Evolutionary conservation across 1,140 invertebrate genomes (phyloP).

Genomic region (Caenorhabditis inopinata): DNA sequence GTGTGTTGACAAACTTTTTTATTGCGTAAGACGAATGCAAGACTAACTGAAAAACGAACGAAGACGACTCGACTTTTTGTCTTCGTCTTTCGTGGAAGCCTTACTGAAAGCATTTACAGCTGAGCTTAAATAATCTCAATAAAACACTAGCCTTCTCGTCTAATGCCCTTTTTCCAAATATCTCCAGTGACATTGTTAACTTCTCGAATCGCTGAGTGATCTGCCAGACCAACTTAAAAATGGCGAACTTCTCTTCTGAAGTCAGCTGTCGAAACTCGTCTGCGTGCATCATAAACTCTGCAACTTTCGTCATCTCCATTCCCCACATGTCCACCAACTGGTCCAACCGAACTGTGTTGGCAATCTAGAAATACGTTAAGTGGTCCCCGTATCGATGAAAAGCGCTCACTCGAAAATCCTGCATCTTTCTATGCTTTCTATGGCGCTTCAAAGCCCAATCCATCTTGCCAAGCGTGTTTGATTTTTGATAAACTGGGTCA

Average conservation of each 20-base stretch:
- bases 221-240: conserved; percentile 15
- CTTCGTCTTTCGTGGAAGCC: too few species aligned
- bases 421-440: conserved; percentile 4
- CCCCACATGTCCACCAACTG: conserved; percentile 24
- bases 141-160: neutral
- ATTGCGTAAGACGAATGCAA: too few species aligned
- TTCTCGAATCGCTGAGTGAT: conserved; percentile 6
- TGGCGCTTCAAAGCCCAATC: conserved; percentile 24
- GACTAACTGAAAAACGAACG: too few species aligned
- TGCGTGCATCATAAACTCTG: neutral
- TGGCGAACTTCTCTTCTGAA: conserved; percentile 6
- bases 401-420: neutral
- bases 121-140: too few species aligned
- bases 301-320: neutral
- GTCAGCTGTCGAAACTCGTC: neutral
- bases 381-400: neutral
- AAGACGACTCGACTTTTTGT: too few species aligned
- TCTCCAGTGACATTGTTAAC: conserved; percentile 12
- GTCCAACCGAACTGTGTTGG: neutral
- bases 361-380: neutral
- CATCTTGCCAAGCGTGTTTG: neutral
- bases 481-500: conserved; percentile 2
- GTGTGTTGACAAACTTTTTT: too few species aligned
- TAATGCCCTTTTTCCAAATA: neutral
- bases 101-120: too few species aligned